Base-by-base conservation (phyloP, 2,888 invertebrate genomes). In the Spodoptera littoralis region DNA sequence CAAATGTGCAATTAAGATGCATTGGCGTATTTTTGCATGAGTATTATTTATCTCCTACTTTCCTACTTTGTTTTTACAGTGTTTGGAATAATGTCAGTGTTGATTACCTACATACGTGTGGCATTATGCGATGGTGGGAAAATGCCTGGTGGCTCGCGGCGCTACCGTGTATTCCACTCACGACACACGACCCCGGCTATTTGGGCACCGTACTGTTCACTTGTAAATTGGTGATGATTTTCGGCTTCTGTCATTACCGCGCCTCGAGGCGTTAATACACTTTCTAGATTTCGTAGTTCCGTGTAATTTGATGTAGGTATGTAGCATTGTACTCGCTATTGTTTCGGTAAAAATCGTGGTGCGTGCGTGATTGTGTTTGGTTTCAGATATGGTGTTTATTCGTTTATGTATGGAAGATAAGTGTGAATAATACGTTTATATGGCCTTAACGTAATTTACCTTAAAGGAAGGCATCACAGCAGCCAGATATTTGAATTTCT, bases 151-250 rank as follows among this genome's bases (percentile, higher is more conserved):
- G 86, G 93, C 93, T 93, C 79, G 91, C 89, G 93, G 94, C 92
- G 89, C 91, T 90, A 90, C 91, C 90, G 90, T 90, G 89, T 85
- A 83, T 89, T 90, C 84, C 92, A 88, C 93, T 92, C 93, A 92
- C 94, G 93, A 91, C 84, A 85, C 88, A 84, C 84, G 86, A 85
- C 86, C 84, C 83, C 84, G 85, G 86, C 86, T 90, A 88, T 92
- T 91, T 88, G 91, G 81, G 89, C 88, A 90, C 87, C 85, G 88
- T 88, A 88, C 86, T 88, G 85, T 86, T 85, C 84, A 87, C 83
- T 80, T 75, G 87, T 88, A 91, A 92, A 92, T 93, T 90, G 88
- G 81, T 90, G 89, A 91, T 91, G 88, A 90, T 90, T 90, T 92
- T 91, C 89, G 90, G 90, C 92, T 93, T 90, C 92, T 92, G 93